These are phyloP conservation scores for Lordiphosa mommai DNA, from an alignment of 1,140 invertebrate species.

Conservation along the genomic window DNA sequence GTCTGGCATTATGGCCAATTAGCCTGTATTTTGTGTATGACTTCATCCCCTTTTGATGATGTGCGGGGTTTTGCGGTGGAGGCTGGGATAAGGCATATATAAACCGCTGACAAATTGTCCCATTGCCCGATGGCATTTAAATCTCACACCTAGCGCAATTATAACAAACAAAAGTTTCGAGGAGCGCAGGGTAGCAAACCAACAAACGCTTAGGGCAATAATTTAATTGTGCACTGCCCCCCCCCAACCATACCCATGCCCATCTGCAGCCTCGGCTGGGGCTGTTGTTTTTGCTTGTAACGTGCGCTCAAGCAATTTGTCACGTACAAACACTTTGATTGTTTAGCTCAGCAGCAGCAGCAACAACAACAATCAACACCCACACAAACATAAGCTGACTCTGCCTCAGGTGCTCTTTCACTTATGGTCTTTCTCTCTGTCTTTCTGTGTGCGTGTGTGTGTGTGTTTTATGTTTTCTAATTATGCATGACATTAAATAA, in stretches of 20 bases:
- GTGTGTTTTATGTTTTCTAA: conserved; percentile 36
- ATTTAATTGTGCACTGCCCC: conserved; percentile 57
- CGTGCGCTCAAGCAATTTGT: conserved; percentile 75
- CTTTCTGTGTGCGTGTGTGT: conserved; percentile 11
- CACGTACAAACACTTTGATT: conserved; percentile 76
- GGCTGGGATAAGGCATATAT: too few species aligned
- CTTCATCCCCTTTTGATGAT: too few species aligned
- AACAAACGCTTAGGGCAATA: conserved; percentile 50
- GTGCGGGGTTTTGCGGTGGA: too few species aligned
- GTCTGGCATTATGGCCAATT: too few species aligned
- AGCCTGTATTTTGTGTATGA: too few species aligned
- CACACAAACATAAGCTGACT: too few species aligned
- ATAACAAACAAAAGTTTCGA: conserved; percentile 57
- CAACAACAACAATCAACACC: background rate
- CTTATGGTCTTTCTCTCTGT: conserved; percentile 12
- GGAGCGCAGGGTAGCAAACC: conserved; percentile 10
- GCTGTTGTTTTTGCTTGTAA: conserved; percentile 39
- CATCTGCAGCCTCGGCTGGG: too few species aligned
- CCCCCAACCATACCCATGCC: too few species aligned
- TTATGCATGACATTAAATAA: conserved; percentile 73
- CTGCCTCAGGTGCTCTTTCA: conserved; percentile 29
- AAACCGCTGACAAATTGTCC: conserved; percentile 33
- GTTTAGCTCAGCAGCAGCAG: conserved; percentile 32
- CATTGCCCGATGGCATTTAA: conserved; percentile 54
- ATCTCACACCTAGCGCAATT: conserved; percentile 69